phyloP scores from a whole-genome alignment of 2,888 invertebrate genomes.

The Lasioglossum marginatum region DNA sequence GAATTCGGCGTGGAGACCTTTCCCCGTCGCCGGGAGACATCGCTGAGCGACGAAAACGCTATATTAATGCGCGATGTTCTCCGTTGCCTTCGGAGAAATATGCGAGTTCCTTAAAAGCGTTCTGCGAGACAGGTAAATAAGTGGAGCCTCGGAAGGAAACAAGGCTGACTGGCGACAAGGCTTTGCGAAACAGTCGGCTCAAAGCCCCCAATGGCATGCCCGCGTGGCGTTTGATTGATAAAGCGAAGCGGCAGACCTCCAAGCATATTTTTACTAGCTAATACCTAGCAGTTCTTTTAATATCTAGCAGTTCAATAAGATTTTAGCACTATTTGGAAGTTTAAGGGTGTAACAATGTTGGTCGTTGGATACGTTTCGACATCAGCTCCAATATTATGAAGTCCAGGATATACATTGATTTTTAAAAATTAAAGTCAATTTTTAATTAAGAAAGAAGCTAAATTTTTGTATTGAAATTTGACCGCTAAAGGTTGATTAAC shows the following conservation, averaged over 20 bases:
- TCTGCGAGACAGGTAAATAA: conserved; percentile 21
- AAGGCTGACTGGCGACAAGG: not conserved
- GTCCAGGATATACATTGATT: too few species aligned
- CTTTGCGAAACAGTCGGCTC: conserved; percentile 1
- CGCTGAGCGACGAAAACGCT: not conserved
- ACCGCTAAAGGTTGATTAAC: too few species aligned
- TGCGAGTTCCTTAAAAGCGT: not conserved
- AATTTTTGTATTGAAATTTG: too few species aligned
- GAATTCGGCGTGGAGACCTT: conserved; percentile 10
- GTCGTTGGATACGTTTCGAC: too few species aligned
- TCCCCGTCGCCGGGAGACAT: not conserved
- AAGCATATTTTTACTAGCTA: not conserved
- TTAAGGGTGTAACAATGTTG: too few species aligned
- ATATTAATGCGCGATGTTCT: conserved; percentile 22
- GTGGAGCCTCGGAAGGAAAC: not conserved
- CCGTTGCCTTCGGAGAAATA: conserved; percentile 18
- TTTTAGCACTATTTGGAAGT: too few species aligned
- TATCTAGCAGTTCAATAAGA: too few species aligned
- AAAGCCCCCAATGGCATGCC: conserved; percentile 4
- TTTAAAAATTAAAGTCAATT: too few species aligned
- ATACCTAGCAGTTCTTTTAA: too few species aligned
- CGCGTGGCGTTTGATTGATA: conserved; percentile 11
- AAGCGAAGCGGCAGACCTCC: not conserved
- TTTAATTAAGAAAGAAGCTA: too few species aligned
- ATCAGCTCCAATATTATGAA: too few species aligned